A percentile compares a stretch with the other conserved stretches of the same genome.
Conservation (phyloP, 2,113 vertebrate species). For the Calidris pugnax region DNA sequence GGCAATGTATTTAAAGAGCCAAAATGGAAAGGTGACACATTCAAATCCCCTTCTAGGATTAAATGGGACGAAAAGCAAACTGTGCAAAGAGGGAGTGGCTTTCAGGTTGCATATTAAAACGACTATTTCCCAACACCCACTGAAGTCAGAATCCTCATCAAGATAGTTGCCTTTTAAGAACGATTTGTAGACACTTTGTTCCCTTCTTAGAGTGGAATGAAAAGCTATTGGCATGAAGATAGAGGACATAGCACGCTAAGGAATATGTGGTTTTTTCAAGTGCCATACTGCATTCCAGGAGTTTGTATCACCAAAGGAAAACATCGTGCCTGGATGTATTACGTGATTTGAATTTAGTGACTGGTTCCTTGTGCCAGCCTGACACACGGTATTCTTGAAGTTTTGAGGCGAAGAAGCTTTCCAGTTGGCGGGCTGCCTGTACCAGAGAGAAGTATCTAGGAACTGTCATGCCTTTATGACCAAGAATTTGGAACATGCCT, state of each 20-base stretch:
- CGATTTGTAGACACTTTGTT: neutral
- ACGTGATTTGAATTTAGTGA: neutral
- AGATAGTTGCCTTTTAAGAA: neutral
- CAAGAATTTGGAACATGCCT: slow-evolving; percentile 50
- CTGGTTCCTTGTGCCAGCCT: neutral
- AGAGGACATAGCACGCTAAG: neutral
- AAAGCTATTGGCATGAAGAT: neutral
- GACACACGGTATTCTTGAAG: neutral
- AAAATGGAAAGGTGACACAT: neutral
- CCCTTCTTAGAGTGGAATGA: neutral
- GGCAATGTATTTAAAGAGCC: slow-evolving; percentile 26
- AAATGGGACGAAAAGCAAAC: neutral
- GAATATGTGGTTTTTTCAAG: neutral
- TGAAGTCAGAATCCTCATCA: neutral
- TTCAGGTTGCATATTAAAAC: neutral
- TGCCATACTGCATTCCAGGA: neutral
- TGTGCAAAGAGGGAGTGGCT: neutral
- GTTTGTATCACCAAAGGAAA: neutral
- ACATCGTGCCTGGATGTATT: neutral
- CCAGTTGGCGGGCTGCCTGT: slow-evolving; percentile 5
- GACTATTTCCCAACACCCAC: neutral
- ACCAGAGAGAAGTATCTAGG: slow-evolving; percentile 33
- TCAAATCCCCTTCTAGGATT: neutral
- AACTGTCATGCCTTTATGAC: slow-evolving; percentile 57
- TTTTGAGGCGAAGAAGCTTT: slow-evolving; percentile 31